Evolutionary conservation across 2,113 vertebrate species (phyloP), one percentile per base, ranked within the genome.

Genomic region (Dermatemys mawii): DNA sequence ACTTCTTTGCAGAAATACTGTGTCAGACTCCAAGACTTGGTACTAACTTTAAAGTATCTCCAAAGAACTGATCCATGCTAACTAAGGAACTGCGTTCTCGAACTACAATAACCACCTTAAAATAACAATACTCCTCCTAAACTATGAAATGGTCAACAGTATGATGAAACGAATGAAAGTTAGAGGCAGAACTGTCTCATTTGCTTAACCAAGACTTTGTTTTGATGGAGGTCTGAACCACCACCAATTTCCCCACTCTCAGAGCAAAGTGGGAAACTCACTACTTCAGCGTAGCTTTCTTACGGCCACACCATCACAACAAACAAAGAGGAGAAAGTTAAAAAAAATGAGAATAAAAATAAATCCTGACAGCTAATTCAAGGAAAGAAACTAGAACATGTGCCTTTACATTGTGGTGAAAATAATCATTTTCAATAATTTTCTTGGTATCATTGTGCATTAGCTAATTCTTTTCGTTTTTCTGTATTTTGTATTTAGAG

Each of bases 161-260:
- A 5, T 17, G 17, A 26, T 1, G 27, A 93, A 73, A 70, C 0
- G 1, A 11, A 19, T 1, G 13, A 86, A 11, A 89, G 13, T 11
- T 26, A 0, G 0, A 2, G 12, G 5, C 41, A 88, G 29, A 90
- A 11, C 13, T 11, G 1, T 0, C 0, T 2, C 14, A 29, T 19
- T 19, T 50, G 48, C 22, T 5, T 54, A 82, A 32, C 1, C 0
- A 10, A 80, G 26, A 8, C 67, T 41, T 2, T 1, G 3, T 17
- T 67, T 4, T 60, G 26, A 51, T 38, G 13, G 51, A 79, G 14
- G 27, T 46, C 60, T 22, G 2, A 86, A 17, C 38, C 75, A 44
- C 29, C 51, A 82, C 83, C 38, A 46, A 63, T 8, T 17, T 82
- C 88, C 57, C 0, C 0, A 1, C 12, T 51, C 57, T 63, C 35